Conservation (phyloP, 1,140 invertebrate genomes). For the Ctenoplectra terminalis region DNA sequence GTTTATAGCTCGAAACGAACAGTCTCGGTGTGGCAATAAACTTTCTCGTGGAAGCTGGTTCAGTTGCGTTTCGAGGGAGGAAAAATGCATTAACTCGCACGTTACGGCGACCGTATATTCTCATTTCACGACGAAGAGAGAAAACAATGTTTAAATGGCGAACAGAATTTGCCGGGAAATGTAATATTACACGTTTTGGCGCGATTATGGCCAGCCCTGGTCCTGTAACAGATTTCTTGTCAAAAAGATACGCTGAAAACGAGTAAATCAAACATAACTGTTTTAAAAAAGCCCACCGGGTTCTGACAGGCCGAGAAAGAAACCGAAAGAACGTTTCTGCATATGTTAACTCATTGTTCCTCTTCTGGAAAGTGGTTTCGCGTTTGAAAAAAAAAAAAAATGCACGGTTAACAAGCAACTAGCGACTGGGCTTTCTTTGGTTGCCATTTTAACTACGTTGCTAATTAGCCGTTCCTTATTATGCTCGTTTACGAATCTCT, state of each 20-base stretch:
- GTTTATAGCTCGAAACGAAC: no score
- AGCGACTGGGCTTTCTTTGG: slow-evolving; percentile 1
- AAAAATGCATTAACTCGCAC: slow-evolving; percentile 56
- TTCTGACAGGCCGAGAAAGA: background rate
- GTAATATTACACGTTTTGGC: slow-evolving; percentile 52
- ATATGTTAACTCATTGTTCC: slow-evolving; percentile 38
- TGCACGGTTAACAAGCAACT: slow-evolving; percentile 31
- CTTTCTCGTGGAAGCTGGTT: no score
- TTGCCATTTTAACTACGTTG: slow-evolving; percentile 23
- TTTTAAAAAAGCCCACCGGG: background rate
- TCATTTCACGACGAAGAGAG: slow-evolving; percentile 4
- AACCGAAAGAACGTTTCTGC: slow-evolving; percentile 1
- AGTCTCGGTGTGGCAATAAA: no score
- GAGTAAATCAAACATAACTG: slow-evolving; percentile 10
- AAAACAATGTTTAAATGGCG: slow-evolving; percentile 43
- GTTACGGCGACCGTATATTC: slow-evolving; percentile 48
- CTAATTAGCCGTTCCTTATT: slow-evolving; percentile 56
- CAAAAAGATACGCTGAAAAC: no score
- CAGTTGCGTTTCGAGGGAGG: slow-evolving; percentile 13
- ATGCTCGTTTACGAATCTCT: slow-evolving; percentile 15
- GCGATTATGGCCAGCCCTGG: slow-evolving; percentile 46
- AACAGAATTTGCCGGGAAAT: slow-evolving; percentile 55
- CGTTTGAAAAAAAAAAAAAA: slow-evolving; percentile 39
- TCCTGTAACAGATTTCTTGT: slow-evolving; percentile 16
- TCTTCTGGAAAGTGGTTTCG: slow-evolving; percentile 11